phyloP scores from a whole-genome alignment of 2,113 vertebrate genomes.

The Puma concolor region DNA sequence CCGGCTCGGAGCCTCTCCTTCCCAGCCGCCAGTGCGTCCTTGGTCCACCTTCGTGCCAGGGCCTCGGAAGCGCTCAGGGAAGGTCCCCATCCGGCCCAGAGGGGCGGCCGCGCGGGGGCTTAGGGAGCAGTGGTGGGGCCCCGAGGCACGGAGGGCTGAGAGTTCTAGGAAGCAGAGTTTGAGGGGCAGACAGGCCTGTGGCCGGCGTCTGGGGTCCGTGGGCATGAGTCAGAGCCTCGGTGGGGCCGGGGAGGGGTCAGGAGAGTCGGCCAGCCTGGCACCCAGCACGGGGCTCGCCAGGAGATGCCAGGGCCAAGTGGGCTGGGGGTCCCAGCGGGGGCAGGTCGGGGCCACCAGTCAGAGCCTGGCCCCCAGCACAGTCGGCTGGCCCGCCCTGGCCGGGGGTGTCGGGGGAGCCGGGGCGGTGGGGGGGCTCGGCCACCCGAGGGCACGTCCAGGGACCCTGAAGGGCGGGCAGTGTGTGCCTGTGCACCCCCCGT shows the following conservation, averaged over 20 bases:
- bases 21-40: rapidly evolving
- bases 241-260: not conserved
- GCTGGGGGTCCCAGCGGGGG: not conserved
- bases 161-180: not conserved
- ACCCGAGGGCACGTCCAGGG: rapidly evolving
- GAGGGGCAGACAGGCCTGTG: not conserved
- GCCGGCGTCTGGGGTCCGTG: rapidly evolving
- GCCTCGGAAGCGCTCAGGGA: rapidly evolving
- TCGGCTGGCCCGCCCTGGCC: rapidly evolving
- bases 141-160: not conserved
- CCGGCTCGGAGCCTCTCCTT: rapidly evolving
- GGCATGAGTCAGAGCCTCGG: not conserved
- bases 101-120: rapidly evolving
- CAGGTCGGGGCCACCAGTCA: not conserved
- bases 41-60: not conserved
- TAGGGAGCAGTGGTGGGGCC: not conserved
- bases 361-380: not conserved
- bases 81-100: not conserved
- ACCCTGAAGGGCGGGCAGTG: not conserved
- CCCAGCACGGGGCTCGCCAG: not conserved
- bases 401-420: rapidly evolving
- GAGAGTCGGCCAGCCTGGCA: not conserved
- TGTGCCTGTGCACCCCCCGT: rapidly evolving
- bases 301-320: rapidly evolving
- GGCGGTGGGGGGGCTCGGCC: rapidly evolving